Base-by-base conservation (phyloP, 2,888 invertebrate genomes). In the Peribatodes rhomboidaria region DNA sequence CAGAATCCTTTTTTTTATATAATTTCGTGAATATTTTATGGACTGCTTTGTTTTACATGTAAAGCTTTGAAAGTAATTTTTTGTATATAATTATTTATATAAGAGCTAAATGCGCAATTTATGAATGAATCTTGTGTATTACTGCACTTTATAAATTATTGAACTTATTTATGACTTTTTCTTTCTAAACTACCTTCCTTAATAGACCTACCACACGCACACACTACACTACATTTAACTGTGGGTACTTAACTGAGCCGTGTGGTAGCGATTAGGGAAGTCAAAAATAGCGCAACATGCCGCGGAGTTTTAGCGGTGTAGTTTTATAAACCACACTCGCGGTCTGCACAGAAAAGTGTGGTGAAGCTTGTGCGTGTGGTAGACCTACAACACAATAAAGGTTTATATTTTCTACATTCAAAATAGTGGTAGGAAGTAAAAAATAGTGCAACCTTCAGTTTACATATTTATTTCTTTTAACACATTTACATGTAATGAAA, bases 81-180 rank as follows among this genome's bases (percentile, higher is more conserved):
- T 85, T 90, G 91, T 89, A 92, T 90, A 88, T 84, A 85, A 80
- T 78, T 88, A 90, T 87, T 87, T 88, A 84, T 82, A 76, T 86
- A 89, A 88, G 85, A 85, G 86, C 83, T 81, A 87, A 86, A 84
- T 84, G 85, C 86, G 88, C 87, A 88, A 87, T 86, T 85, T 84
- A 85, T 83, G 74, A 88, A 87, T 86, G 84, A 89, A 87, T 82
- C 83, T 88, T 89, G 87, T 90, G 88, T 91, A 90, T 82, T 79
- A 83, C 81, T 83, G 89, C 90, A 91, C 90, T 89, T 87, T 86
- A 90, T 91, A 91, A 92, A 89, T 92, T 92, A 92, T 92, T 91
- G 88, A 90, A 89, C 84, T 86, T 72, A 71, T 74, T 68, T 61
- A 55, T 77, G 68, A 75, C 72, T 73, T 82, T 77, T 79, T 77